Conservation (phyloP, 2,113 vertebrate genomes). For the human (Homo sapiens) region GRCh38 chrX:2284501-2285000, state of each 20-base stretch:
- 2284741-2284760: fast-evolving
- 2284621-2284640: fast-evolving
- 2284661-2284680: fast-evolving
- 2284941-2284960: fast-evolving
- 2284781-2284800: fast-evolving
- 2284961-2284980: fast-evolving
- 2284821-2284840: fast-evolving
- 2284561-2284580: too few relatives aligned
- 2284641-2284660: fast-evolving
- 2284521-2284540: neutral
- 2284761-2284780: fast-evolving
- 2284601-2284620: fast-evolving
- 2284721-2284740: neutral
- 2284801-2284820: neutral
- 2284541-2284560: too few relatives aligned
- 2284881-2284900: neutral
- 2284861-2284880: fast-evolving
- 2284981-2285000: neutral
- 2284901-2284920: neutral
- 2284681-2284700: neutral
- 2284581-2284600: fast-evolving
- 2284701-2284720: neutral
- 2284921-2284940: fast-evolving
- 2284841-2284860: neutral
- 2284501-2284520: neutral